Evolutionary conservation across 2,113 vertebrate species (phyloP).

Genomic region (Petaurus breviceps): DNA sequence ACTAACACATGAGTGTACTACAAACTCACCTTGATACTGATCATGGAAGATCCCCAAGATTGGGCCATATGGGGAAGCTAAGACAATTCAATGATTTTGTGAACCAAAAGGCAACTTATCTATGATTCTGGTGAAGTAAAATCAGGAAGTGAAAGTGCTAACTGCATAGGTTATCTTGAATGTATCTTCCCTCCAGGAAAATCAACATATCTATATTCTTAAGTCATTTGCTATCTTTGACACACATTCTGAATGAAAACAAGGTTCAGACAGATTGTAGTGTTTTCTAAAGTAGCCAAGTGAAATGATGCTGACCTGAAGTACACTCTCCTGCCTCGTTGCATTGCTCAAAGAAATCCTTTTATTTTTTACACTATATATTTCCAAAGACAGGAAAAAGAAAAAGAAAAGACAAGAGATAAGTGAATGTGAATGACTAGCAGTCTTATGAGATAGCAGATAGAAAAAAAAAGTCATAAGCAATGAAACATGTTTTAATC

Average conservation of each 20-base stretch:
- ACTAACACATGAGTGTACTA: background rate
- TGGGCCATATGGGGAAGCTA: background rate
- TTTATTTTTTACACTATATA: background rate
- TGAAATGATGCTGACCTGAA: slow-evolving; percentile 22
- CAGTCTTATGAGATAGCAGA: background rate
- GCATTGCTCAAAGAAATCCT: background rate
- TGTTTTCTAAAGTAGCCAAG: background rate
- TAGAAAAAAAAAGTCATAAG: background rate
- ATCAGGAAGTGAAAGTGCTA: slow-evolving; percentile 20
- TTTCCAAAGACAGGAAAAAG: background rate
- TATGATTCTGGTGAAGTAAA: slow-evolving; percentile 44
- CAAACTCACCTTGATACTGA: background rate
- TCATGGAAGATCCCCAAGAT: slow-evolving; percentile 33
- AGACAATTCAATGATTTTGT: slow-evolving; percentile 20
- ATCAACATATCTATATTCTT: slow-evolving; percentile 12
- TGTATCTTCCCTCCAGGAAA: slow-evolving; percentile 7
- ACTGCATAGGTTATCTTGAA: background rate
- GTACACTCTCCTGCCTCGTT: background rate
- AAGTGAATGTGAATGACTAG: background rate
- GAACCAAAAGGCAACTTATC: slow-evolving; percentile 15
- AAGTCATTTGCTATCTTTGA: background rate
- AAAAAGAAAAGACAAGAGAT: background rate
- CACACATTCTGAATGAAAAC: slow-evolving; percentile 39
- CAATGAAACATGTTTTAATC: background rate
- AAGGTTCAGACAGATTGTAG: background rate